Conservation (phyloP, 2,113 vertebrate genomes). For the Larimichthys polyactis region DNA sequence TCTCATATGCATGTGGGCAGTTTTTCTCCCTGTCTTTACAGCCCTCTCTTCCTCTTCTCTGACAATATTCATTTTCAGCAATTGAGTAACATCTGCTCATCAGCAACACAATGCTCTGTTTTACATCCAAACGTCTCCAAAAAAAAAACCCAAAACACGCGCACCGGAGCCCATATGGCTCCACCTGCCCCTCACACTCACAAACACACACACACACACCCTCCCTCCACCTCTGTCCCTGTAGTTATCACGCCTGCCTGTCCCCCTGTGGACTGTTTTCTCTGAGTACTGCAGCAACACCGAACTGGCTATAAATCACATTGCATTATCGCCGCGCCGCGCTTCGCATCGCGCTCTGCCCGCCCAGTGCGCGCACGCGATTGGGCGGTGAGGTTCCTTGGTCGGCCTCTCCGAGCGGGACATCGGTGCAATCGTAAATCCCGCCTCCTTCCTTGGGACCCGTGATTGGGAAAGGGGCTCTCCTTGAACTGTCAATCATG, state of each 20-base stretch:
- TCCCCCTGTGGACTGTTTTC: constrained; percentile 71
- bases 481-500: constrained; percentile 83
- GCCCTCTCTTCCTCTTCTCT: constrained; percentile 5
- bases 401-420: constrained; percentile 55
- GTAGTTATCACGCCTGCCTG: constrained; percentile 60
- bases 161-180: constrained; percentile 31
- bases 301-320: constrained; percentile 84
- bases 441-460: constrained; percentile 69
- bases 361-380: constrained; percentile 64
- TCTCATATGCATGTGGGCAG: neutral
- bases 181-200: constrained; percentile 18
- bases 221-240: constrained; percentile 41
- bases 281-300: constrained; percentile 83
- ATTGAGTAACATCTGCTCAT: constrained; percentile 36
- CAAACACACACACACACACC: neutral
- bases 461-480: constrained; percentile 75
- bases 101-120: constrained; percentile 11
- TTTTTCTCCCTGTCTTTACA: constrained; percentile 1
- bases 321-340: constrained; percentile 76
- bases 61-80: constrained; percentile 26
- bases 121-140: constrained; percentile 13
- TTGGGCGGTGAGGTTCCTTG: constrained; percentile 64
- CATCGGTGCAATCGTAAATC: constrained; percentile 57
- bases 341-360: constrained; percentile 52
- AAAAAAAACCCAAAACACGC: neutral